Evolutionary conservation across 2,888 invertebrate genomes (phyloP).

Genomic region (Frankliniella fusca): DNA sequence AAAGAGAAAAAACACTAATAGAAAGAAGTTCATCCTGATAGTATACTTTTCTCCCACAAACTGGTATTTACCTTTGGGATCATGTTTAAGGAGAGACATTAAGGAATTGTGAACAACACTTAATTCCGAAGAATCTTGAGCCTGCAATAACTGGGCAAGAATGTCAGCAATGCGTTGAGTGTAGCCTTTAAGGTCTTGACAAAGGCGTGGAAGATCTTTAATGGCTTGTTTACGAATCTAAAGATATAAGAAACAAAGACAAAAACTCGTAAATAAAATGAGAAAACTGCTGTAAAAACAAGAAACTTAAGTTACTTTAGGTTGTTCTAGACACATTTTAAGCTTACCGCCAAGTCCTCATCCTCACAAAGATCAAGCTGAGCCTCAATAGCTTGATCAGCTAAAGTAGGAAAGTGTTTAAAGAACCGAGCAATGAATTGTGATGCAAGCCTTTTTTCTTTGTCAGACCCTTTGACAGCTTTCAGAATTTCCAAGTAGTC

Average conservation of each 20-base stretch:
- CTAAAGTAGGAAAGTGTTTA: slow-evolving; percentile 79
- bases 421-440: slow-evolving; percentile 95
- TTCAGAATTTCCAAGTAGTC: slow-evolving; percentile 83
- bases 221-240: slow-evolving; percentile 93
- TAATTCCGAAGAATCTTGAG: slow-evolving; percentile 79
- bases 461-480: slow-evolving; percentile 82
- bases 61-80: slow-evolving; percentile 56
- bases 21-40: slow-evolving; percentile 20
- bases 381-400: slow-evolving; percentile 85
- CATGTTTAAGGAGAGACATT: slow-evolving; percentile 68
- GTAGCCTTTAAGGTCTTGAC: slow-evolving; percentile 78
- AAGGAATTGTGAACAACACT: slow-evolving; percentile 80
- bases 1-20: slow-evolving; percentile 30
- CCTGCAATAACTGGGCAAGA: slow-evolving; percentile 81
- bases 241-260: slow-evolving; percentile 37
- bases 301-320: slow-evolving; percentile 26
- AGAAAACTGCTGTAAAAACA: slow-evolving; percentile 35
- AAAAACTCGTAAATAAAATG: not conserved
- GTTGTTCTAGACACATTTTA: not conserved
- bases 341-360: slow-evolving; percentile 80
- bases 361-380: slow-evolving; percentile 94
- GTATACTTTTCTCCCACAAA: not conserved
- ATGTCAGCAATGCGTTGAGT: slow-evolving; percentile 86
- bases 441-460: slow-evolving; percentile 87
- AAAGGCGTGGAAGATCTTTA: slow-evolving; percentile 81